Base-by-base conservation (phyloP, 2,797 vertebrate genomes). In the Sebastiscus albofasciatus region DNA sequence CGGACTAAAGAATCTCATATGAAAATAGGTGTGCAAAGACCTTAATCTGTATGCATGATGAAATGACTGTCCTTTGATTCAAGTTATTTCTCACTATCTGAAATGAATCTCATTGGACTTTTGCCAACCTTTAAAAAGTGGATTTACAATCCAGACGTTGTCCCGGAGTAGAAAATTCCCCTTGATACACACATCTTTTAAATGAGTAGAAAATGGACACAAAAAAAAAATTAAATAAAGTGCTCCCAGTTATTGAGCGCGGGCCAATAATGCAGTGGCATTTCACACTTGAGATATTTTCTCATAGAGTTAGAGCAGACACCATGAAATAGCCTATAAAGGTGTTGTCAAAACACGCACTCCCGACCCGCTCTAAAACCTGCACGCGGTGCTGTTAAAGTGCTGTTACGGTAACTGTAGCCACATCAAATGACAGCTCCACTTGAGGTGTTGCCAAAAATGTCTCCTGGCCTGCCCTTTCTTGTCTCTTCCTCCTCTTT, bases 311-410 rank as follows among this genome's bases (percentile, higher is more conserved):
- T 77, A 75, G 83, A 70, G 83, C 90, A 84, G 75, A 89, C 75
- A 91, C 77, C 87, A 88, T 92, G 81, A 89, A 92, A 91, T 85
- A 90, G 84, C 77, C 85, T 80, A 78, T 89, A 80, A 90, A 87
- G 75, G 72, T 91, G 77, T 76, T 85, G 85, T 89, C 71, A 89
- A 87, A 90, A 89, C 85, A 85, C 11, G 13, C 29, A 66, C 27
- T 55, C 54, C 46, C 16, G 18, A 54, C 58, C 33, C 14, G 74
- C 75, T 80, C 60, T 85, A 62, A 83, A 82, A 65, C 65, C 33
- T 34, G 39, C 26, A 13, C 0, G n/a, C 70, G 13, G 61, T 24
- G 70, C 55, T 68, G 74, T 71, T 72, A 65, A 87, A 75, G 74
- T 72, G 79, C 81, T 79, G 72, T 77, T 78, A 80, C 6, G 4